Evolutionary conservation across 1,140 invertebrate species (phyloP).

Genomic region (Platyscapa corneri): DNA sequence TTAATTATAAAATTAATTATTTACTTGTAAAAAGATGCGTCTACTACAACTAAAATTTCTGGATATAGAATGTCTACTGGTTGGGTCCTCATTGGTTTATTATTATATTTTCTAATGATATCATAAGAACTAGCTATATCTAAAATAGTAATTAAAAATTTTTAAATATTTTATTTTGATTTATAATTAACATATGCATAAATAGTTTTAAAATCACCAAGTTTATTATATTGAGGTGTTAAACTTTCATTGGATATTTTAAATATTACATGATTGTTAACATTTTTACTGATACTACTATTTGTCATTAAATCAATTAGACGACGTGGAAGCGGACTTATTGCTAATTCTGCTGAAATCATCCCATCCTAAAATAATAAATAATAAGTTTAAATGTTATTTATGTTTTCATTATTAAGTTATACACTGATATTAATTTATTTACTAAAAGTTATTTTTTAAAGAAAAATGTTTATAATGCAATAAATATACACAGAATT

Average conservation of each 20-base stretch:
- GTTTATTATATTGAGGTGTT: not conserved
- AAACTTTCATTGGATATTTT: constrained; percentile 16
- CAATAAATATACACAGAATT: too few species aligned
- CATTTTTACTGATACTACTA: not conserved
- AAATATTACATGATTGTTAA: constrained; percentile 43
- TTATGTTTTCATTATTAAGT: too few species aligned
- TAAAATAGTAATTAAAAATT: not conserved
- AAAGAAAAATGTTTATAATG: too few species aligned
- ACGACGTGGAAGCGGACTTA: constrained; percentile 41
- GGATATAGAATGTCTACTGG: constrained; percentile 40
- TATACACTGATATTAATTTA: too few species aligned
- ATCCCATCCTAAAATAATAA: constrained; percentile 38
- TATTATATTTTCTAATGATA: not conserved
- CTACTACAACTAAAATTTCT: constrained; percentile 51
- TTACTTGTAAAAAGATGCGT: constrained; percentile 49
- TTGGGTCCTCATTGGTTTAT: not conserved
- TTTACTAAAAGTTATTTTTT: too few species aligned
- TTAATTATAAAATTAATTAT: not conserved
- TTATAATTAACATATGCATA: not conserved
- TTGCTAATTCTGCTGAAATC: constrained; percentile 38
- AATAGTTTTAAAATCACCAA: not conserved
- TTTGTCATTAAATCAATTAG: constrained; percentile 34
- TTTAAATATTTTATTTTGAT: not conserved
- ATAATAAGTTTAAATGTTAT: not conserved
- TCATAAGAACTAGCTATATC: not conserved